phyloP scores from a whole-genome alignment of 2,888 invertebrate species.

The Listrodromus nycthemerus region DNA sequence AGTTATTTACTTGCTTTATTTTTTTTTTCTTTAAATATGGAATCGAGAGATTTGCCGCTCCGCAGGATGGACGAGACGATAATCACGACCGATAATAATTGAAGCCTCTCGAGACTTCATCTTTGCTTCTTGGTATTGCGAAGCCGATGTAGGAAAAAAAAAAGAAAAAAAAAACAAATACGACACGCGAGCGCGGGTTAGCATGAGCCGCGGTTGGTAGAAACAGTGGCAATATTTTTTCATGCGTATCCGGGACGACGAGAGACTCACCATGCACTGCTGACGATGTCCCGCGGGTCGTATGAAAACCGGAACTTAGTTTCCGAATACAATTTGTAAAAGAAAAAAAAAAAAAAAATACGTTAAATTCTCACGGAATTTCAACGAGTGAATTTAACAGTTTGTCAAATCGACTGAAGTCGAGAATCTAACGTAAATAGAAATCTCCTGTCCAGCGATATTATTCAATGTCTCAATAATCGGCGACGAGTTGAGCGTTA shows the following conservation, averaged over 20 bases:
- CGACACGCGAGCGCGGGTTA: neutral
- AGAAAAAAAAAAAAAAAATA: neutral
- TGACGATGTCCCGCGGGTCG: slow-evolving; percentile 26
- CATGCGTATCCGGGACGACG: slow-evolving; percentile 49
- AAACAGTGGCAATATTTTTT: slow-evolving; percentile 40
- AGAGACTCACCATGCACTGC: neutral
- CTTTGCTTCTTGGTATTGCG: slow-evolving; percentile 15
- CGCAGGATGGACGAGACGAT: slow-evolving; percentile 7
- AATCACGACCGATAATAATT: slow-evolving; percentile 35
- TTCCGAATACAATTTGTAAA: slow-evolving; percentile 1
- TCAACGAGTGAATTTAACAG: neutral
- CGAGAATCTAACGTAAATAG: neutral
- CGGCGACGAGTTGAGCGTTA: neutral
- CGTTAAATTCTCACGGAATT: slow-evolving; percentile 29
- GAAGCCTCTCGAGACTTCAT: slow-evolving; percentile 3
- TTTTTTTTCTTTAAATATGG: neutral
- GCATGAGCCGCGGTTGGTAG: neutral
- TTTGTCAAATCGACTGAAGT: neutral
- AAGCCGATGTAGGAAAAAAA: neutral
- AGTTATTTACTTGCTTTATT: neutral
- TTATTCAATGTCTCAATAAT: neutral
- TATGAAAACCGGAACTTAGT: slow-evolving; percentile 45
- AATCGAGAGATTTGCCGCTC: neutral
- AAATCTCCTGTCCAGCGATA: neutral
- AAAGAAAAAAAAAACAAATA: neutral